Percentiles rank a stretch among this genome's conserved stretches.
Evolutionary conservation across 2,113 vertebrate species (phyloP).

Genomic region (Romanogobio albipinnatus): DNA sequence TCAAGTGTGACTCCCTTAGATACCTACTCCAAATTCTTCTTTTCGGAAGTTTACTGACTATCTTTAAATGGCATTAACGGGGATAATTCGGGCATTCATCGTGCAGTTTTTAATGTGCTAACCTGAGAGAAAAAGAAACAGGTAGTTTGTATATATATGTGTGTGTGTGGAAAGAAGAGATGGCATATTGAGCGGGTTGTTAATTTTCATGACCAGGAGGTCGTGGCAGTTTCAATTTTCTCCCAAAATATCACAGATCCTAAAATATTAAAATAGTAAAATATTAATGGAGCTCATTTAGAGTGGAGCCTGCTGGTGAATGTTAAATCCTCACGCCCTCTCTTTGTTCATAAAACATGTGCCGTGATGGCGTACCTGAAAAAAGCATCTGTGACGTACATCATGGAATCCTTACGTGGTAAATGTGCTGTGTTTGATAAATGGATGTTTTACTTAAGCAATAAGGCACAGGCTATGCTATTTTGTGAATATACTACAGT

Average conservation of each 20-base stretch:
- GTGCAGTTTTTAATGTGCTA: neutral
- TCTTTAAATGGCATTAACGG: neutral
- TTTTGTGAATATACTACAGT: neutral
- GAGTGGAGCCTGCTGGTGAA: slow-evolving; percentile 46
- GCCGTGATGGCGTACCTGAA: neutral
- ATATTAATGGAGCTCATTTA: slow-evolving; percentile 72
- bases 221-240: slow-evolving; percentile 73
- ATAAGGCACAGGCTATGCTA: neutral
- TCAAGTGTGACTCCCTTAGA: neutral
- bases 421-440: neutral
- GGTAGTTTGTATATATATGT: neutral
- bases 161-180: slow-evolving; percentile 62
- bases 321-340: slow-evolving; percentile 55
- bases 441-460: neutral
- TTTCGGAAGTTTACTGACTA: neutral
- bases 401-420: neutral
- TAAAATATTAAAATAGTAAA: slow-evolving; percentile 72
- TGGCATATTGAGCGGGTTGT: slow-evolving; percentile 65
- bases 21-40: slow-evolving; percentile 9
- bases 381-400: slow-evolving; percentile 8
- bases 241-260: slow-evolving; percentile 67
- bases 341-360: neutral
- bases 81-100: neutral
- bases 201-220: slow-evolving; percentile 68
- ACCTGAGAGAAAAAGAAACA: no score